Evolutionary conservation across 2,888 invertebrate species (phyloP), one percentile per base, ranked within the genome.

Genomic region (Drosophila tanythrix): DNA sequence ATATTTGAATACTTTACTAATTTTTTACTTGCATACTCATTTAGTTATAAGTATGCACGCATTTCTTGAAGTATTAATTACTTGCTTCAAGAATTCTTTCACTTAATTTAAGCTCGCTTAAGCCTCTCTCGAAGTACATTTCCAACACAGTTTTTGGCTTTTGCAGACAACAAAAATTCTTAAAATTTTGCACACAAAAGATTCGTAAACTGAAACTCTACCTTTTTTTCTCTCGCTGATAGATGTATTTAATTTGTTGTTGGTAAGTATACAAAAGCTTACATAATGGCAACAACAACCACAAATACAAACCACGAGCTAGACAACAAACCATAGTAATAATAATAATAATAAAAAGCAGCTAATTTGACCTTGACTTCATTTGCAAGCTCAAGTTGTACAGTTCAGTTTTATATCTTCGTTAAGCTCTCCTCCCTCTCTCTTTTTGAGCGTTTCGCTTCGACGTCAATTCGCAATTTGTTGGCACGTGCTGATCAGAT

Each of bases 321-420:
- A 55, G 40, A 52, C 27, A 46, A 43, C 31, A 38, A 46, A 25
- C 25, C 25, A 25, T 46, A 2, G 25, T 46, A 46, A 25, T 46
- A 25, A 25, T 18, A 52, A 18, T 11, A n/a, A 29, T n/a, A 25
- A 48, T 48, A 10, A 67, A 57, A 64, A 80, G 62, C 68, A 64
- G 56, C 56, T 61, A 53, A 56, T 67, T 75, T 79, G 83, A 88
- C 84, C 84, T 85, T 88, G 88, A 74, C 88, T 88, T 62, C 83
- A 85, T 75, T 88, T 51, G 60, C n/a, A 36, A 62, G 73, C 60
- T 58, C 29, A 57, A 52, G 53, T 58, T 36, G 21, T 15, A 46
- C 25, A 38, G 18, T 25, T 25, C 15, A 46, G 15, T 25, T 46
- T 15, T 25, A 29, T 38, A 0, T 56, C 29, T 29, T 38, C 25